Evolutionary conservation across 1,140 invertebrate species (phyloP).

Genomic region (Diachasma alloeum): DNA sequence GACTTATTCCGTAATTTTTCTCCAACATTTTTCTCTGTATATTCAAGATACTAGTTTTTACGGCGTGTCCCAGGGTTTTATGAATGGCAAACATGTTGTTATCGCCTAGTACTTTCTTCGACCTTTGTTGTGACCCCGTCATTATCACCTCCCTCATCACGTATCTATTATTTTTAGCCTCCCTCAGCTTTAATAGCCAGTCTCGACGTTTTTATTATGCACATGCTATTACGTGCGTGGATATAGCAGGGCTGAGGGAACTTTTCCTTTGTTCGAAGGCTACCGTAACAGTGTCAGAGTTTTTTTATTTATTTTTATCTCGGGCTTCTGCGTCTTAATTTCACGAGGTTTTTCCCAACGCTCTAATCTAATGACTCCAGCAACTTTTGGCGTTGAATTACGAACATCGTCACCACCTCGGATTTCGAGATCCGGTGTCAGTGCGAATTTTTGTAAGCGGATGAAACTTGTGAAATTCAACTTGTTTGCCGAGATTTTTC

Average conservation of each 20-base stretch:
- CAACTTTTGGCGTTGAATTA: conserved; percentile 4
- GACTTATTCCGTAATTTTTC: too few species aligned
- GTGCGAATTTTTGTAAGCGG: not conserved
- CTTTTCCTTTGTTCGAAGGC: not conserved
- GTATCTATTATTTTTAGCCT: conserved; percentile 23
- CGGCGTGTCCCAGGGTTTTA: not conserved
- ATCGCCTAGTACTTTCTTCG: not conserved
- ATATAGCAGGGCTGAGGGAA: not conserved
- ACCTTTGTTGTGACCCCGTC: not conserved
- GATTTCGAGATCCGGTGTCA: not conserved
- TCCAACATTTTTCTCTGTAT: not conserved
- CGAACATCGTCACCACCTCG: not conserved
- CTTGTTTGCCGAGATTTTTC: not conserved
- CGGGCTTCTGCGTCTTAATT: not conserved
- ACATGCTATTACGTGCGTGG: not conserved
- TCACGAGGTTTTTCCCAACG: not conserved
- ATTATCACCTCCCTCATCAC: not conserved
- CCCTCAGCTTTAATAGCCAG: not conserved
- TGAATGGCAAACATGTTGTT: not conserved
- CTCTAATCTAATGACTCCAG: not conserved
- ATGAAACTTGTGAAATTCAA: not conserved
- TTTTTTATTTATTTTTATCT: not conserved
- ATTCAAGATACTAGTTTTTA: not conserved
- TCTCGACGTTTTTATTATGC: conserved; percentile 7
- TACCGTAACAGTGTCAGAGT: not conserved